Conservation (phyloP, 2,797 vertebrate genomes). For the Chanos chanos region DNA sequence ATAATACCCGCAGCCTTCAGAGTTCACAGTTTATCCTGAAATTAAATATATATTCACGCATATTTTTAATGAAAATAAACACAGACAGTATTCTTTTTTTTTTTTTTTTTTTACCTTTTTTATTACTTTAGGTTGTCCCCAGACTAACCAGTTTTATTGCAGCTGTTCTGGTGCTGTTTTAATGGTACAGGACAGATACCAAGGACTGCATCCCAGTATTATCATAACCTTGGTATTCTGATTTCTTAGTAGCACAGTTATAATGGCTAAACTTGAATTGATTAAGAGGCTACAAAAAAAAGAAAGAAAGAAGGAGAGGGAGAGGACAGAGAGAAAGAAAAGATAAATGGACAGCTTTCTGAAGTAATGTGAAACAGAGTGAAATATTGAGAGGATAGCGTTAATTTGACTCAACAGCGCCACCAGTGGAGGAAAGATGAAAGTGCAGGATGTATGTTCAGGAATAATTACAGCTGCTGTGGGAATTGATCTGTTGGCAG, state of each 20-base stretch:
- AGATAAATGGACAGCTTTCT: too few species aligned
- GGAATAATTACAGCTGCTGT: constrained; percentile 38
- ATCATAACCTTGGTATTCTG: too few species aligned
- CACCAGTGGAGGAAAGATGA: constrained; percentile 36
- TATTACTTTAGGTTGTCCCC: too few species aligned
- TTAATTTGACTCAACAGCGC: constrained; percentile 43
- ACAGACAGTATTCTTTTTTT: constrained; percentile 16
- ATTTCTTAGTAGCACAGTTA: too few species aligned
- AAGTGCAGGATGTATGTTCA: constrained; percentile 24
- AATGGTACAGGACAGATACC: too few species aligned
- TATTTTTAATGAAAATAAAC: constrained; percentile 27
- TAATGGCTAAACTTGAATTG: too few species aligned
- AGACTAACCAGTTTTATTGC: too few species aligned
- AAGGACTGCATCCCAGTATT: too few species aligned
- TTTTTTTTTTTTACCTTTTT: too few species aligned
- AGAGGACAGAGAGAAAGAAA: neutral
- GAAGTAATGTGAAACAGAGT: constrained; percentile 6
- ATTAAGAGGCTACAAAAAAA: too few species aligned
- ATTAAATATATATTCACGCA: constrained; percentile 22
- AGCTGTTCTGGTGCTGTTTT: too few species aligned
- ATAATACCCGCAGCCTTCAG: constrained; percentile 31
- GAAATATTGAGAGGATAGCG: constrained; percentile 14
- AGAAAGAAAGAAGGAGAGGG: neutral
- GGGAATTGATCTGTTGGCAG: constrained; percentile 30
- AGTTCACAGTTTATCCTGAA: constrained; percentile 19